These are phyloP conservation scores for Denticeps clupeoides DNA, from an alignment of 2,797 vertebrate genomes.

Conservation along the genomic window DNA sequence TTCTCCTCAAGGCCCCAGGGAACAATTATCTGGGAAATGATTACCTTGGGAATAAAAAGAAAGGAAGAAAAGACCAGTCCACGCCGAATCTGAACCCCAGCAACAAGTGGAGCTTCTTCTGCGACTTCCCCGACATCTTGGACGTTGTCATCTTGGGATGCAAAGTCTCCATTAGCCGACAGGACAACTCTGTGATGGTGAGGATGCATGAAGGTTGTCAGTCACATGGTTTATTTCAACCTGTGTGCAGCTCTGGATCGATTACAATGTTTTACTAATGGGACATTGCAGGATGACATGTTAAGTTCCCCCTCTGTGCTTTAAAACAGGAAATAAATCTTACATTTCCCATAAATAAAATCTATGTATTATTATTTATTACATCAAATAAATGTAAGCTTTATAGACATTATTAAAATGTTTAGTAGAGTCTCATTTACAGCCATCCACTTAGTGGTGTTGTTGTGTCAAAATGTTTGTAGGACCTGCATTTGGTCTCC, in stretches of 20 bases:
- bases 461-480: conserved; percentile 11
- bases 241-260: too few relatives aligned
- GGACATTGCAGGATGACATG: too few relatives aligned
- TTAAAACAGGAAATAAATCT: too few relatives aligned
- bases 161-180: conserved; percentile 66
- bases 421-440: too few relatives aligned
- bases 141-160: conserved; percentile 63
- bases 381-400: too few relatives aligned
- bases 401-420: too few relatives aligned
- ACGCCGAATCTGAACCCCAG: conserved; percentile 5
- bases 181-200: conserved; percentile 80
- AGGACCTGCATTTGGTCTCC: conserved; percentile 72
- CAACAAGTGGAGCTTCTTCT: conserved; percentile 63
- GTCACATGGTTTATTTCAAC: too few relatives aligned
- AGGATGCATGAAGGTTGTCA: conserved; percentile 32
- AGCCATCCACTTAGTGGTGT: background rate
- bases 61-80: conserved; percentile 19
- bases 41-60: conserved; percentile 28
- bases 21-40: conserved; percentile 44
- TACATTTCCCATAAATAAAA: too few relatives aligned
- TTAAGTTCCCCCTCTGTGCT: too few relatives aligned
- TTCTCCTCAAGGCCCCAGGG: conserved; percentile 34
- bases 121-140: conserved; percentile 82
- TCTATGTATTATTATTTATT: too few relatives aligned
- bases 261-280: too few relatives aligned